A percentile compares a stretch with the other conserved stretches of the same genome.
Evolutionary conservation across 2,888 invertebrate species (phyloP).

Genomic region (Pycnomerus fuliginosus): DNA sequence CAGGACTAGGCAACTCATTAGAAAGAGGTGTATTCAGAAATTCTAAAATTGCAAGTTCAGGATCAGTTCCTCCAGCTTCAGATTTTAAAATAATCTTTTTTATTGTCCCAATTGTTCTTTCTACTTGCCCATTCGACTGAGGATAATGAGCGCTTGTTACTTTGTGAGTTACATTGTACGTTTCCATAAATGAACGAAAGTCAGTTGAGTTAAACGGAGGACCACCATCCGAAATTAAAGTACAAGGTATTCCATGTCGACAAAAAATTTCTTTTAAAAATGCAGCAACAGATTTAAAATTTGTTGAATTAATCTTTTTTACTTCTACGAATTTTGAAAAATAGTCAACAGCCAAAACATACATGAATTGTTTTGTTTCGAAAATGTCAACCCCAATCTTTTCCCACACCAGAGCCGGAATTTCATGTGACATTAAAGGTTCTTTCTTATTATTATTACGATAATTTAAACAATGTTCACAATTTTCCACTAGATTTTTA

Average conservation of each 20-base stretch:
- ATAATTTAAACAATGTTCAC: constrained; percentile 10
- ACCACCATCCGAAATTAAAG: constrained; percentile 28
- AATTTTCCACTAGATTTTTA: constrained; percentile 4
- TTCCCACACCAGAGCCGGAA: constrained; percentile 3
- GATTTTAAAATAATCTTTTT: too few relatives aligned
- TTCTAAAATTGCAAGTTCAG: too few relatives aligned
- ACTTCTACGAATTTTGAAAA: constrained; percentile 32
- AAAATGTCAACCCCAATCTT: constrained; percentile 16
- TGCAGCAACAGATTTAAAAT: constrained; percentile 15
- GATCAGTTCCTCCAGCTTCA: too few relatives aligned
- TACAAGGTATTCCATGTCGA: constrained; percentile 26
- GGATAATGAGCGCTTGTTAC: constrained; percentile 28
- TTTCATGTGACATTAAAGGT: constrained; percentile 1
- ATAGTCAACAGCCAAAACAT: constrained; percentile 32
- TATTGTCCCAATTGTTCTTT: constrained; percentile 29
- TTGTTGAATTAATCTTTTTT: constrained; percentile 13
- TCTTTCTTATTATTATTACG: constrained; percentile 4
- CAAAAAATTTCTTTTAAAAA: constrained; percentile 28
- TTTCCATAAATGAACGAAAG: constrained; percentile 23
- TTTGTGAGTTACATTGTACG: constrained; percentile 24
- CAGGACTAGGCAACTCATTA: too few relatives aligned
- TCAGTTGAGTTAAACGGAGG: constrained; percentile 27
- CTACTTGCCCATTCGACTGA: constrained; percentile 30
- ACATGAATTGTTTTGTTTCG: constrained; percentile 13
- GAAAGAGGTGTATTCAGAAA: too few relatives aligned